These are phyloP conservation scores for Amphiura filiformis DNA, from an alignment of 35 echinoderm and acorn worm species.

Conservation along the genomic window DNA sequence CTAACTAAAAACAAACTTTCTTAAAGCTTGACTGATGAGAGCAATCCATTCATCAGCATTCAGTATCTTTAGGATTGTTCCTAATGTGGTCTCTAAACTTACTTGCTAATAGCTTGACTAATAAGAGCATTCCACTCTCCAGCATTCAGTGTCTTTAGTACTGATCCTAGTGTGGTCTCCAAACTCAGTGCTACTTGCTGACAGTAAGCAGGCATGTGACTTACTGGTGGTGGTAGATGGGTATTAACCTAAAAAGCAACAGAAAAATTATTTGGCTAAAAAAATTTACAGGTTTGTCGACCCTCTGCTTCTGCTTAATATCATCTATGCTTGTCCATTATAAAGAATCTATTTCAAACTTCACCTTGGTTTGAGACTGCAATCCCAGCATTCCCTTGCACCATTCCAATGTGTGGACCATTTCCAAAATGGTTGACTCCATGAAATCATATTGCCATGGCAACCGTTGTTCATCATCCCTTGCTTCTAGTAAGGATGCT, in stretches of 20 bases:
- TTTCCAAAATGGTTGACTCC: slow-evolving; percentile 18
- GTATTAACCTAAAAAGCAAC: too few relatives aligned
- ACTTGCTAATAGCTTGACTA: slow-evolving; percentile 7
- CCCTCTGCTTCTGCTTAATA: too few relatives aligned
- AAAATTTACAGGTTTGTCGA: too few relatives aligned
- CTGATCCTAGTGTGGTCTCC: background rate
- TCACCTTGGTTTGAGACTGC: too few relatives aligned
- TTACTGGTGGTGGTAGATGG: background rate
- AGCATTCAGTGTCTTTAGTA: slow-evolving; percentile 2
- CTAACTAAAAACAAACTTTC: too few relatives aligned
- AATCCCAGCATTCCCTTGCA: slow-evolving; percentile 39
- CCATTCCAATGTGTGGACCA: slow-evolving; percentile 52
- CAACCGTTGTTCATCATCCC: slow-evolving; percentile 4
- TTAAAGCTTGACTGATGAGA: background rate
- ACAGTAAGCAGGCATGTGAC: slow-evolving; percentile 10
- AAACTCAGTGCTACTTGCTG: slow-evolving; percentile 6
- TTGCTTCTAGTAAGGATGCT: slow-evolving; percentile 10
- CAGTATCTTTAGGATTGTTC: slow-evolving; percentile 7
- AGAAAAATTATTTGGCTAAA: too few relatives aligned
- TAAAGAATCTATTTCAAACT: too few relatives aligned
- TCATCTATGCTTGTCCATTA: too few relatives aligned
- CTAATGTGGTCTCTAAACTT: slow-evolving; percentile 17
- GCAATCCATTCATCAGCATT: slow-evolving; percentile 6
- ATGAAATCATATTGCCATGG: slow-evolving; percentile 55
- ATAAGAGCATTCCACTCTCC: slow-evolving; percentile 25